Conservation (phyloP, 1,140 invertebrate species). For the Polypedilum vanderplanki region DNA sequence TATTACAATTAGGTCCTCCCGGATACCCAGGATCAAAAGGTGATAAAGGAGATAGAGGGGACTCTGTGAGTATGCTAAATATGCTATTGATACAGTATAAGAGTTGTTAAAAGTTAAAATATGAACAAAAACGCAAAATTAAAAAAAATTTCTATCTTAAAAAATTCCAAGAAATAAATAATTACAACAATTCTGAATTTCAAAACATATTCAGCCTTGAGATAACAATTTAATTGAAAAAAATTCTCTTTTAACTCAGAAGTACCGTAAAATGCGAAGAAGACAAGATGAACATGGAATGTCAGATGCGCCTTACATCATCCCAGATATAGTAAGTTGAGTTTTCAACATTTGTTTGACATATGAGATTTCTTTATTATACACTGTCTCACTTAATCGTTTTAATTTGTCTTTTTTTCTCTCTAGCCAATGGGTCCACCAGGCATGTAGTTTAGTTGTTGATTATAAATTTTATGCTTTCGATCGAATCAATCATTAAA, state of each 20-base stretch:
- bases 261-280: constrained; percentile 84
- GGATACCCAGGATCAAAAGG: constrained; percentile 84
- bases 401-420: not conserved
- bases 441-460: not conserved
- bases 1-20: constrained; percentile 59
- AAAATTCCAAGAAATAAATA: too few species aligned
- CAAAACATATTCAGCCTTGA: not conserved
- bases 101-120: too few species aligned
- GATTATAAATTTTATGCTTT: constrained; percentile 3
- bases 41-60: constrained; percentile 85
- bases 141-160: not conserved
- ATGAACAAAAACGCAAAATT: too few species aligned
- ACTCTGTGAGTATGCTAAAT: constrained; percentile 78
- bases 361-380: not conserved
- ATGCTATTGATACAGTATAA: too few species aligned
- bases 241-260: constrained; percentile 47
- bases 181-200: not conserved
- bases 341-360: not conserved
- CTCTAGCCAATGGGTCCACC: constrained; percentile 18
- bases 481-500: constrained; percentile 1
- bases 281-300: constrained; percentile 57
- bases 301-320: constrained; percentile 40
- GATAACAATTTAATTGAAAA: not conserved
- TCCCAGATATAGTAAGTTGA: not conserved
- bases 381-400: not conserved